phyloP scores from a whole-genome alignment of 2,113 vertebrate genomes.

The Ascaphus truei region DNA sequence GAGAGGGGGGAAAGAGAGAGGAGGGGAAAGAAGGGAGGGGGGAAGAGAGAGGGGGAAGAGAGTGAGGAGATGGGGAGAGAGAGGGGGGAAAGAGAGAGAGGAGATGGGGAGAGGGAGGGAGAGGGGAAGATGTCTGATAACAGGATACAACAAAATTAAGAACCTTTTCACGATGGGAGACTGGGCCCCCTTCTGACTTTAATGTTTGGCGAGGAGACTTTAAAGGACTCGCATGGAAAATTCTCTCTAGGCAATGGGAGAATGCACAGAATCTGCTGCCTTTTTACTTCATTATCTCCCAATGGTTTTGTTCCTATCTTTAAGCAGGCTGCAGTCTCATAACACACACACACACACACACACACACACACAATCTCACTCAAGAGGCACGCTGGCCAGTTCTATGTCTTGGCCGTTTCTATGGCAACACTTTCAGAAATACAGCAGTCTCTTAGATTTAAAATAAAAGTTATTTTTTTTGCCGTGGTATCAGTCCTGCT shows the following conservation, averaged over 20 bases:
- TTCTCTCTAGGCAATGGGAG: conserved; percentile 34
- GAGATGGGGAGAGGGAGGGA: too few species aligned
- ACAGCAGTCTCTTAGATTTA: conserved; percentile 56
- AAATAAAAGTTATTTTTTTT: conserved; percentile 61
- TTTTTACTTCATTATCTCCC: conserved; percentile 54
- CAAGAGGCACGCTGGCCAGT: too few species aligned
- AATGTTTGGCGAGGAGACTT: neutral
- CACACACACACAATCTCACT: neutral
- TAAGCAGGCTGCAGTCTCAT: conserved; percentile 44
- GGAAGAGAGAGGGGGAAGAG: neutral
- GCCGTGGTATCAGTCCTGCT: conserved; percentile 16
- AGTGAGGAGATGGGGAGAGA: too few species aligned
- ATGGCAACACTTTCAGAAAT: conserved; percentile 58
- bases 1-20: neutral
- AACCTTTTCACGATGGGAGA: too few species aligned
- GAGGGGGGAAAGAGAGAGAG: conserved; percentile 20
- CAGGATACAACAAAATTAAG: neutral
- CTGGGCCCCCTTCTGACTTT: neutral
- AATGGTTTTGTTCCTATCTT: conserved; percentile 56
- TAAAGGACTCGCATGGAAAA: neutral
- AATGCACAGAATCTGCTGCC: conserved; percentile 41
- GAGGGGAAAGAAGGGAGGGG: neutral
- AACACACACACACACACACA: neutral
- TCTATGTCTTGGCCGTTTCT: conserved; percentile 54
- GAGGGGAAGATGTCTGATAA: neutral